Percentiles rank a stretch among this genome's conserved stretches.
phyloP scores from a whole-genome alignment of 2,888 invertebrate genomes.

The Plagiodera versicolora region DNA sequence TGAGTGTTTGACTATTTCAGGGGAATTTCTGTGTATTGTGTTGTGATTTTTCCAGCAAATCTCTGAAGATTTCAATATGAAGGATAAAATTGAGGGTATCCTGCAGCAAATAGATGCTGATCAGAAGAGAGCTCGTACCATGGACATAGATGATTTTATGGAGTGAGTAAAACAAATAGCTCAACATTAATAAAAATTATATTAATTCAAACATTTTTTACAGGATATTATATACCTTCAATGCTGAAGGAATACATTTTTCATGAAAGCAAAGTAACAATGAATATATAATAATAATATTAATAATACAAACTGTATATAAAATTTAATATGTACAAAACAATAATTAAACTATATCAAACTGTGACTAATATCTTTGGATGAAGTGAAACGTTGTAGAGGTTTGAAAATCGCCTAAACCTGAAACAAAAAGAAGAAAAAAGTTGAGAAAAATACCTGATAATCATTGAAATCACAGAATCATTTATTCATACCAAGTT shows the following conservation, averaged over 20 bases:
- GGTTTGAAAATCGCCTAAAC: not conserved
- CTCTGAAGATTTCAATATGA: conserved; percentile 78
- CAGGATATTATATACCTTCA: conserved; percentile 66
- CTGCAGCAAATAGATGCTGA: conserved; percentile 69
- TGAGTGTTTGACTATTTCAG: too few relatives aligned
- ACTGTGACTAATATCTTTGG: conserved; percentile 28
- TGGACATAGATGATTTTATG: conserved; percentile 98
- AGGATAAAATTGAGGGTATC: conserved; percentile 75
- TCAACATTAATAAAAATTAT: conserved; percentile 25
- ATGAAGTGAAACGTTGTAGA: not conserved
- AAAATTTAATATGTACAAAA: conserved; percentile 1
- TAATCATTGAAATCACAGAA: not conserved
- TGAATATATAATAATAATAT: too few relatives aligned
- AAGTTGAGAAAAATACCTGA: not conserved
- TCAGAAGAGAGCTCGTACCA: conserved; percentile 82
- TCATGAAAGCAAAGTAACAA: conserved; percentile 54
- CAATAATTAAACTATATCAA: not conserved
- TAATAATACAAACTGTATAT: conserved; percentile 18
- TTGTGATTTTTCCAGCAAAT: conserved; percentile 63
- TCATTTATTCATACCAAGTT: too few relatives aligned
- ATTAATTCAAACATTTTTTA: conserved; percentile 32
- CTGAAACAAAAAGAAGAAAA: conserved; percentile 6
- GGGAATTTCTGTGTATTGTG: conserved; percentile 6
- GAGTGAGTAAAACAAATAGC: conserved; percentile 53
- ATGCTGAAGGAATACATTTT: conserved; percentile 92